Percentiles rank a stretch among this genome's conserved stretches.
Conservation (phyloP, 2,888 invertebrate species). For the Parochlus steinenii region DNA sequence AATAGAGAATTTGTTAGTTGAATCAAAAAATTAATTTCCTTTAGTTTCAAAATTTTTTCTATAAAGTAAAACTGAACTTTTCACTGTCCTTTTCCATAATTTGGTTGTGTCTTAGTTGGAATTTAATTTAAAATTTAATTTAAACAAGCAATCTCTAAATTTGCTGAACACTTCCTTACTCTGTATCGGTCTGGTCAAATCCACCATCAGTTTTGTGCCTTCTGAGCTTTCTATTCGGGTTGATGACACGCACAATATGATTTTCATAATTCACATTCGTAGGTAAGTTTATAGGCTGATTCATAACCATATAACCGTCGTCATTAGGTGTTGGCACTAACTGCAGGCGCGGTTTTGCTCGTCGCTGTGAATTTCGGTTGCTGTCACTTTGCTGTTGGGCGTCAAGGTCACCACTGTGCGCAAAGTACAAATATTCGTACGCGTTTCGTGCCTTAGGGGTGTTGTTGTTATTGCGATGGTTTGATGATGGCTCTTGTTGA, state of each 20-base stretch:
- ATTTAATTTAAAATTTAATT: no score
- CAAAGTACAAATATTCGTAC: conserved; percentile 10
- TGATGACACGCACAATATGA: conserved; percentile 8
- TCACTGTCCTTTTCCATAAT: no score
- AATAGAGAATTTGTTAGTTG: not conserved
- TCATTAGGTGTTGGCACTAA: conserved; percentile 2
- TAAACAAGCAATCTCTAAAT: not conserved
- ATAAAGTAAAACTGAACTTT: no score
- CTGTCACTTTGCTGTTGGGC: not conserved
- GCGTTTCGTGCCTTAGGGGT: no score
- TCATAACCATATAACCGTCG: conserved; percentile 10
- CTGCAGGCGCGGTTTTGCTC: not conserved
- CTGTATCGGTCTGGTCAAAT: not conserved
- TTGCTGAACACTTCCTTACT: conserved; percentile 7
- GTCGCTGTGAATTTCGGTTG: not conserved
- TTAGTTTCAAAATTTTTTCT: no score
- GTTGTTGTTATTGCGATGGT: no score
- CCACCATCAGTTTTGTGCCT: conserved; percentile 6
- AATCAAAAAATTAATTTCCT: not conserved
- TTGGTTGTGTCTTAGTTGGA: no score
- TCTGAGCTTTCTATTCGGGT: conserved; percentile 11
- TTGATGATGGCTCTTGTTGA: conserved; percentile 1
- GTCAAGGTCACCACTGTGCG: conserved; percentile 8
- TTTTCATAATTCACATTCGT: conserved; percentile 9
- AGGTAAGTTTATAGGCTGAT: conserved; percentile 8